Base-by-base conservation (phyloP, 2,888 invertebrate genomes). In the Rambutsinella grinnellia region DNA sequence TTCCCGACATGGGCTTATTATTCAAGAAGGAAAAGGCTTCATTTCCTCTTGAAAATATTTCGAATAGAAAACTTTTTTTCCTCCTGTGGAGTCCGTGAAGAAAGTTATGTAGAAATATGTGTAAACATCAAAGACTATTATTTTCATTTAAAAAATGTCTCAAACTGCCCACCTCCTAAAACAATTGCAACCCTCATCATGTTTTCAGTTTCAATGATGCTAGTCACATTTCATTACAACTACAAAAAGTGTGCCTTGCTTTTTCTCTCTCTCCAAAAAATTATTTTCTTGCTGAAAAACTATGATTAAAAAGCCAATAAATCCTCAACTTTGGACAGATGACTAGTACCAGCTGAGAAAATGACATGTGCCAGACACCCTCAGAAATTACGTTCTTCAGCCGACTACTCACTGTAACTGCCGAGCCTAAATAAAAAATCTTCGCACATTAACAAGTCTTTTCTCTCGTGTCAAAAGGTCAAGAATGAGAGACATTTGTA, bases 251-350 rank as follows among this genome's bases (percentile, higher is more conserved):
- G 36, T 56, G 28, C 24, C 53, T 72, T 46, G 51, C 46, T 17
- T 17, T 62, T 57, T 62, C 27, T 15, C 51, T 62, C 28, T 27
- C 27, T 27, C 57, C 26, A 36, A 36, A 36, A 36, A 36, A 36
- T 5, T 36, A 13, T 36, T 36, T 36, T 36, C 36, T 36, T 36
- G 36, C 36, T 36, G 26, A 75, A n/a, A n/a, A 76, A 65, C 69
- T 36, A 36, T 76, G 69, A 76, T 76, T 76, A 69, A 76, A 76
- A 69, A 65, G 65, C 69, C 76, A 69, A 76, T 76, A 76, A 69
- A 76, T 76, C 76, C 63, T 69, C 10, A 28, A 44, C 44, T 65
- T 69, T 69, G 57, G 76, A 76, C 76, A 76, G 76, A 69, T 76
- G 69, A 63, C 69, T 69, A 65, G 47, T 63, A 46, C 76, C 65